These are phyloP conservation scores for Psilanteris sp. DNA, from an alignment of 1,140 invertebrate species.

Conservation along the genomic window DNA sequence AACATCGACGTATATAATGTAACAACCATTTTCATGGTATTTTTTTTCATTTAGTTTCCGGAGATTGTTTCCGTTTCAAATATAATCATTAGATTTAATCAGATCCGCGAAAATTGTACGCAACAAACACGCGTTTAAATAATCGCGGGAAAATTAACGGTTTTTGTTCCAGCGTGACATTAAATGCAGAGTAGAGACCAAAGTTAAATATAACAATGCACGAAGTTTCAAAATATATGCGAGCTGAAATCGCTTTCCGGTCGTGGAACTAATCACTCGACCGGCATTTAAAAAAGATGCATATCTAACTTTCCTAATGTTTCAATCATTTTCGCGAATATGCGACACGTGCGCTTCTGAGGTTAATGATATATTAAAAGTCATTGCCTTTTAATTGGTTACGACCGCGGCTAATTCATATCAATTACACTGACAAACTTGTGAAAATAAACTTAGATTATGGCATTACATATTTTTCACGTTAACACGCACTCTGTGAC, in stretches of 20 bases:
- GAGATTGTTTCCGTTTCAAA: too few relatives aligned
- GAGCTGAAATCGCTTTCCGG: conserved; percentile 41
- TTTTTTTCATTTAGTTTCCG: too few relatives aligned
- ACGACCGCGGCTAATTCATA: conserved; percentile 6
- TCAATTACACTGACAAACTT: background rate
- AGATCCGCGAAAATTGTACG: conserved; percentile 10
- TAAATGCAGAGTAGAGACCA: conserved; percentile 28
- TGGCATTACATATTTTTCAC: background rate
- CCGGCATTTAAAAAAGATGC: conserved; percentile 37
- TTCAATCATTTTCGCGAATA: conserved; percentile 34
- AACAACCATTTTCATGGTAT: too few relatives aligned
- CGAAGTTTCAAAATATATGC: conserved; percentile 34
- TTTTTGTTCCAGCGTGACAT: conserved; percentile 30
- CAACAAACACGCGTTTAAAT: conserved; percentile 28
- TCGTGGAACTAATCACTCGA: conserved; percentile 42
- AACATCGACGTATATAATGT: too few relatives aligned
- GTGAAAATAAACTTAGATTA: background rate
- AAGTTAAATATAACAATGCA: conserved; percentile 51
- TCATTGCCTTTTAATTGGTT: conserved; percentile 35
- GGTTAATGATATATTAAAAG: conserved; percentile 47
- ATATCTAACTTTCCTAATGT: conserved; percentile 58
- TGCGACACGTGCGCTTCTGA: conserved; percentile 7
- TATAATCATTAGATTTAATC: too few relatives aligned
- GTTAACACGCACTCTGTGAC: too few relatives aligned
- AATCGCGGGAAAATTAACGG: conserved; percentile 35